phyloP scores from a whole-genome alignment of 2,113 vertebrate genomes.

The Daboia siamensis region DNA sequence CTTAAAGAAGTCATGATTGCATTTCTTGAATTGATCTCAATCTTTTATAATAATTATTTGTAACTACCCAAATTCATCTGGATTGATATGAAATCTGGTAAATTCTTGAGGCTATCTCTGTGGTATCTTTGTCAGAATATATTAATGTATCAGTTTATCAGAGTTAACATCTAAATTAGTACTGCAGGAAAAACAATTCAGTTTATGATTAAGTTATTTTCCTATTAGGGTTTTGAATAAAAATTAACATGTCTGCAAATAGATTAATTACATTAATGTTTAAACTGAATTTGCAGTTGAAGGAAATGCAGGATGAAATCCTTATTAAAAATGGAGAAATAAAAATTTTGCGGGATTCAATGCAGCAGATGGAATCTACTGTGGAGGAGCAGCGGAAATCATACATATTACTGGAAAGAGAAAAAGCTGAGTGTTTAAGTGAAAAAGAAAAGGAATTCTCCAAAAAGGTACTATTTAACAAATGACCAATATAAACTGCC shows the following conservation, averaged over 20 bases:
- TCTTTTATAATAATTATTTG: neutral
- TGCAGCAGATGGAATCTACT: constrained; percentile 76
- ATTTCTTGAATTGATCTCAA: neutral
- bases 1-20: neutral
- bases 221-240: neutral
- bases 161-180: neutral
- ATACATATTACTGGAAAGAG: constrained; percentile 73
- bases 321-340: constrained; percentile 92
- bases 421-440: constrained; percentile 73
- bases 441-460: constrained; percentile 88
- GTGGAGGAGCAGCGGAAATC: constrained; percentile 82
- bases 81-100: neutral
- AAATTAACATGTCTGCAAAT: neutral
- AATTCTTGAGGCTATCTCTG: neutral
- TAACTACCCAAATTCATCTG: neutral
- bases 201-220: neutral
- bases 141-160: neutral
- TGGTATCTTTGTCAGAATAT: neutral
- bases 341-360: constrained; percentile 86
- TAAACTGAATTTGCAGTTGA: constrained; percentile 72
- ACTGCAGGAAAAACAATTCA: neutral
- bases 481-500: neutral
- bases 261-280: neutral
- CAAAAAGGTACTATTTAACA: constrained; percentile 78
- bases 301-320: constrained; percentile 84